Conservation (phyloP, 2,113 vertebrate genomes). For the Corythaeola cristata region DNA sequence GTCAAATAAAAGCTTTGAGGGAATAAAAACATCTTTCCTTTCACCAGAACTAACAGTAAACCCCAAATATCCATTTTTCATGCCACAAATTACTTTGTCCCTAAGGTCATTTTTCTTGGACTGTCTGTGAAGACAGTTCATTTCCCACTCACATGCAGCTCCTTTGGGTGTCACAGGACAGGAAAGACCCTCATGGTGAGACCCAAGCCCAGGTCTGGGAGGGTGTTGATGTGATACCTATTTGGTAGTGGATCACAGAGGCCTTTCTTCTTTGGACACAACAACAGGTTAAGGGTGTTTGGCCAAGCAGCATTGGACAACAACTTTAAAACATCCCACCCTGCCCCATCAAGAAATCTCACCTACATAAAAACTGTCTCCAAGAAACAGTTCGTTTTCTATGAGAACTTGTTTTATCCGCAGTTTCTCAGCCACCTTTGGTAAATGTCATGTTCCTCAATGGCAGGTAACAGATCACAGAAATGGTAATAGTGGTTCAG, state of each 20-base stretch:
- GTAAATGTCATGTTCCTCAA: neutral
- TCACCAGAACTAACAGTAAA: neutral
- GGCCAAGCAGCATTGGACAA: neutral
- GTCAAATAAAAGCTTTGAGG: neutral
- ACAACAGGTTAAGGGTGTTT: neutral
- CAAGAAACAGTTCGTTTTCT: neutral
- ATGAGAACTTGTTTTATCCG: too few species aligned
- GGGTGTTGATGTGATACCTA: neutral
- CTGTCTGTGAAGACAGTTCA: neutral
- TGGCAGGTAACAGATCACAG: neutral
- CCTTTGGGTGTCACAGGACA: fast-evolving
- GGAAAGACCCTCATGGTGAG: neutral
- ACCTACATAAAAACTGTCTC: neutral
- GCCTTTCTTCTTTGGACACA: neutral
- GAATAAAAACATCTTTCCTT: neutral
- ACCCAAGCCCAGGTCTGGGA: neutral
- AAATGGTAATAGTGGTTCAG: neutral
- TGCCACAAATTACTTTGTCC: neutral
- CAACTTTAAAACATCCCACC: neutral
- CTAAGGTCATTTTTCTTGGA: neutral
- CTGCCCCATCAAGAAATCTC: neutral
- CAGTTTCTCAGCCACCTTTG: neutral
- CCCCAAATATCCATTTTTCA: neutral
- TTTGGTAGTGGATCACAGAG: neutral
- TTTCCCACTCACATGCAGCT: neutral